Evolutionary conservation across 2,797 vertebrate genomes (phyloP).

Genomic region (Rousettus madagascariensis): DNA sequence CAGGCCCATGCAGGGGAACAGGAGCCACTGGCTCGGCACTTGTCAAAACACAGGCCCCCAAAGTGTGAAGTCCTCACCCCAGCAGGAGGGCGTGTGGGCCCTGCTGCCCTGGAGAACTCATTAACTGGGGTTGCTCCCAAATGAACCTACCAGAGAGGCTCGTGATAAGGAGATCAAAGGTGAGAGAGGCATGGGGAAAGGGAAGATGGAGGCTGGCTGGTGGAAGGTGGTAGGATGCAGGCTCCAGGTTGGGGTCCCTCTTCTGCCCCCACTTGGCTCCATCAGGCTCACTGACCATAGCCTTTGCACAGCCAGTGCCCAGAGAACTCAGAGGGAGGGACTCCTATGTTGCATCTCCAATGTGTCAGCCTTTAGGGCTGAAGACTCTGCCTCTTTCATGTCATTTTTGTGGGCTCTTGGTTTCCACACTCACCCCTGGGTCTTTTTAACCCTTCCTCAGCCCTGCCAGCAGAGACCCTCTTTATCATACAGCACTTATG

Average conservation of each 20-base stretch:
- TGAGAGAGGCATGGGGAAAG: not conserved
- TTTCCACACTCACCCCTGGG: not conserved
- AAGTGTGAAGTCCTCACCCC: conserved; percentile 76
- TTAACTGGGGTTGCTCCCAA: conserved; percentile 63
- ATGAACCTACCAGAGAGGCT: conserved; percentile 12
- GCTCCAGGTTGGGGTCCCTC: not conserved
- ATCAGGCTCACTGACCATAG: not conserved
- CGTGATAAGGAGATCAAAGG: conserved; percentile 73
- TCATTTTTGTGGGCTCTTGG: not conserved
- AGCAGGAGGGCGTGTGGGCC: conserved; percentile 30
- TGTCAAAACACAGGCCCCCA: conserved; percentile 79
- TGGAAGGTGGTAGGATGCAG: not conserved
- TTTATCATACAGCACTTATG: rapidly evolving
- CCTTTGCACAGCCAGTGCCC: not conserved
- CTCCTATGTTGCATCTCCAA: not conserved
- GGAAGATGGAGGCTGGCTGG: not conserved
- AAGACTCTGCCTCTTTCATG: not conserved
- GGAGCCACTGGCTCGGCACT: conserved; percentile 74
- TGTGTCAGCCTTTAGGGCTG: not conserved
- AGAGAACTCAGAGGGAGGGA: not conserved
- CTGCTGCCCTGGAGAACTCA: conserved; percentile 69
- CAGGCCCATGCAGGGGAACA: conserved; percentile 56
- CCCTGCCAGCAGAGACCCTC: not conserved
- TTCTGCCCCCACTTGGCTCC: not conserved
- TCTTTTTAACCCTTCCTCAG: not conserved